Evolutionary conservation across 2,888 invertebrate species (phyloP).

Genomic region (Siphonodentalium dalli): DNA sequence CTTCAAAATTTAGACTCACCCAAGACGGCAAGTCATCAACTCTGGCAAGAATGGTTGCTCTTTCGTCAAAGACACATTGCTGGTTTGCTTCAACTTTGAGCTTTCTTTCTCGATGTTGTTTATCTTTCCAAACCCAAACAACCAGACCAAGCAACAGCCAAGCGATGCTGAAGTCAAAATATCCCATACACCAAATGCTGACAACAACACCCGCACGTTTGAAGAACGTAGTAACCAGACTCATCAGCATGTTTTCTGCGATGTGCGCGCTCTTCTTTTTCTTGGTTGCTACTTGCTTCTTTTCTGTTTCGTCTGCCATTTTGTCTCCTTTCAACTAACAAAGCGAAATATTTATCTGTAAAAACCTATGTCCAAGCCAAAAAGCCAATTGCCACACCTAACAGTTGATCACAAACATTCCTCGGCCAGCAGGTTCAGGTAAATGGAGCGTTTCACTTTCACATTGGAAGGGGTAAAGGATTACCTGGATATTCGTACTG

Average conservation of each 20-base stretch:
- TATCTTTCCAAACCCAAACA: slow-evolving; percentile 73
- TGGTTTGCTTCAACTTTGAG: slow-evolving; percentile 75
- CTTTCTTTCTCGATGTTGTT: slow-evolving; percentile 71
- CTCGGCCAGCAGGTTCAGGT: too few relatives aligned
- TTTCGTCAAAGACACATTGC: slow-evolving; percentile 73
- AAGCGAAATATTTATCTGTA: too few relatives aligned
- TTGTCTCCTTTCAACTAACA: too few relatives aligned
- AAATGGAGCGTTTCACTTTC: too few relatives aligned
- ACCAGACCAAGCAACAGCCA: slow-evolving; percentile 85
- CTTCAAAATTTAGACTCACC: too few relatives aligned
- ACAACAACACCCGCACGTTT: slow-evolving; percentile 45
- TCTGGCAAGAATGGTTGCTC: slow-evolving; percentile 83
- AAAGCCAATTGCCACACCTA: too few relatives aligned
- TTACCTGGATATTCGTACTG: too few relatives aligned
- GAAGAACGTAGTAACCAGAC: slow-evolving; percentile 41
- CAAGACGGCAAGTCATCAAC: slow-evolving; percentile 91
- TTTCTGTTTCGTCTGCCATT: too few relatives aligned
- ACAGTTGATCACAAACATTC: too few relatives aligned
- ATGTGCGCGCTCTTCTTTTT: too few relatives aligned
- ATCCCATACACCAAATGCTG: slow-evolving; percentile 50
- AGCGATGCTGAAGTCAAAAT: slow-evolving; percentile 74
- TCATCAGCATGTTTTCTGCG: slow-evolving; percentile 37
- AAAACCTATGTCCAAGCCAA: too few relatives aligned
- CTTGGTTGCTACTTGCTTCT: slow-evolving; percentile 14
- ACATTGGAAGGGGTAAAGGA: too few relatives aligned